Base-by-base conservation (phyloP, 2,888 invertebrate genomes). In the Acrobasis suavella region DNA sequence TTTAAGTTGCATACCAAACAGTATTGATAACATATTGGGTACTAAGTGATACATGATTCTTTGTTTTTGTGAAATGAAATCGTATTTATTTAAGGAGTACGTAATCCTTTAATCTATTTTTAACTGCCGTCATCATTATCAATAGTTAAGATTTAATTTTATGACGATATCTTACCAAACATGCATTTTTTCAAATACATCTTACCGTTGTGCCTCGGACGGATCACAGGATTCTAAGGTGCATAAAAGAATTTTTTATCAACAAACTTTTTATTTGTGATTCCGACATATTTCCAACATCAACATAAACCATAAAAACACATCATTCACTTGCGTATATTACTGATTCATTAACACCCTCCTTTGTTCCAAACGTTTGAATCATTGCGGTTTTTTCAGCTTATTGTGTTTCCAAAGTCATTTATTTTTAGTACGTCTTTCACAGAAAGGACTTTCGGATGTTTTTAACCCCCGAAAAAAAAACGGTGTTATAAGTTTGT, bases 1-100 rank as follows among this genome's bases (percentile, higher is more conserved):
- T 60, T 60, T 60, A 39, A 60, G 39, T 60, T 60, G 52, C 51
- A 10, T 39, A 52, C 39, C 50, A 17, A 60, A 60, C 38, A 17
- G 12, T 60, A 60, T 60, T 17, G 60, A 52, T 60, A 42, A 5
- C 12, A 46, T 58, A n/a, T 16, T 15, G n/a, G 7, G 17, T 50
- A 17, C 17, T 17, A n/a, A 46, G 46, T 46, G 46, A 46, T n/a
- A 46, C n/a, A 46, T 32, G 32, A 32, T 7, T 32, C 32, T 8
- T 32, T 8, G 8, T 32, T 32, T 32, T 32, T 32, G 32, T 32
- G 7, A 22, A 32, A 32, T 32, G 8, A 32, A 22, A 22, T 22
- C 22, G 32, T 32, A n/a, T n/a, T n/a, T 32, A 32, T 32, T 32
- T 7, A 7, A 7, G 32, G 32, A 32, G 8, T 8, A 7, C 32